phyloP scores from a whole-genome alignment of 2,113 vertebrate genomes.

The Lepidothrix coronata region DNA sequence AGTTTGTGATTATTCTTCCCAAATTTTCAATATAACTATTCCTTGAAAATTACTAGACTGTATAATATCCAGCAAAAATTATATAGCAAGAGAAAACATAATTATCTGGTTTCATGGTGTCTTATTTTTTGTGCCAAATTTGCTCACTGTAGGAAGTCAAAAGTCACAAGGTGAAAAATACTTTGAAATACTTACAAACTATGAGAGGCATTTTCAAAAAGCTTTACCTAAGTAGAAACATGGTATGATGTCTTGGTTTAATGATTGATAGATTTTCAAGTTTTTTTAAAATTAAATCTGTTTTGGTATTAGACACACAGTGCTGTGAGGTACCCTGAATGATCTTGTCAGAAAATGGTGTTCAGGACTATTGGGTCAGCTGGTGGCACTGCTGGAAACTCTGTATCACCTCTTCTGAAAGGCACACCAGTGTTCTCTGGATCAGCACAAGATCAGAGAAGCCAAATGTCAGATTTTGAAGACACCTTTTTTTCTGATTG shows the following conservation, averaged over 20 bases:
- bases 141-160: background rate
- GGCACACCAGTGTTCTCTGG: rapidly evolving
- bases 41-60: constrained; percentile 49
- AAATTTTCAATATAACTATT: constrained; percentile 46
- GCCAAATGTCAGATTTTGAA: background rate
- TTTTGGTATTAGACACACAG: background rate
- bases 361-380: background rate
- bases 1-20: constrained; percentile 56
- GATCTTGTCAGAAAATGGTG: background rate
- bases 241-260: background rate
- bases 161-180: background rate
- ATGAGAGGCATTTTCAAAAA: background rate
- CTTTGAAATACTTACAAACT: background rate
- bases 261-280: background rate
- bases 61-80: constrained; percentile 44
- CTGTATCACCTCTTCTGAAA: background rate
- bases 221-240: background rate
- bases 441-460: background rate
- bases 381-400: background rate
- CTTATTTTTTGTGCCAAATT: background rate
- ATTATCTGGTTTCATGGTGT: background rate
- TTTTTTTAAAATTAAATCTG: background rate
- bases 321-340: background rate
- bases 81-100: background rate
- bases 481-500: background rate